These are phyloP conservation scores for Chloropsis cyanopogon DNA, from an alignment of 2,113 vertebrate genomes.

Conservation along the genomic window DNA sequence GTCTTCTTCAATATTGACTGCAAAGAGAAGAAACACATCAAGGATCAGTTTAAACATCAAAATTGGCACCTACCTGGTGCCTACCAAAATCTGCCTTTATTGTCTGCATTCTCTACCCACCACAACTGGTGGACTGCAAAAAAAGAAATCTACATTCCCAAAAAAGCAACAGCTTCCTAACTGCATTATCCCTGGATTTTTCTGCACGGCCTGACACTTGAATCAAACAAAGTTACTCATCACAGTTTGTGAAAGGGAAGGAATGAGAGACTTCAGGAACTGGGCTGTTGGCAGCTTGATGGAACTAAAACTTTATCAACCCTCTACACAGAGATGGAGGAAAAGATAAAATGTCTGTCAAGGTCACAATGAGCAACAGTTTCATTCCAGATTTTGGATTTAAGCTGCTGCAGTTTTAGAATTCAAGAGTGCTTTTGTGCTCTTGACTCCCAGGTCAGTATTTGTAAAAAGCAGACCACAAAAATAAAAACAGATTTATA, in stretches of 20 bases:
- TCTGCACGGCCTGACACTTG: background rate
- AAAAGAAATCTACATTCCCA: background rate
- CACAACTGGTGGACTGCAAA: background rate
- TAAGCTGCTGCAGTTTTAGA: background rate
- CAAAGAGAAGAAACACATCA: background rate
- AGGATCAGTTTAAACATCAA: background rate
- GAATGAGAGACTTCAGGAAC: background rate
- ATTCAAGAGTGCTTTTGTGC: background rate
- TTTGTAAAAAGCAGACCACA: background rate
- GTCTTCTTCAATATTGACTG: constrained; percentile 86
- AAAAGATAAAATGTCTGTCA: background rate
- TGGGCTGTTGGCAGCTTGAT: background rate
- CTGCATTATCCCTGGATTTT: background rate
- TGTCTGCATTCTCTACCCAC: background rate
- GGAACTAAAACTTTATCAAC: background rate
- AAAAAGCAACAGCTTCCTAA: background rate
- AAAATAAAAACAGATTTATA: background rate
- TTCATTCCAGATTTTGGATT: background rate
- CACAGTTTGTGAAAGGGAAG: background rate
- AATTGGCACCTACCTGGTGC: background rate
- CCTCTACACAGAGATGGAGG: background rate
- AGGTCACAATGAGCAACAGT: background rate
- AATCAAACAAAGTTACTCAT: constrained; percentile 26
- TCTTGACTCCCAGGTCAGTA: background rate
- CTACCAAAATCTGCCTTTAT: background rate